These are phyloP conservation scores for Loriculus beryllinus DNA, from an alignment of 2,797 vertebrate genomes.

Conservation along the genomic window DNA sequence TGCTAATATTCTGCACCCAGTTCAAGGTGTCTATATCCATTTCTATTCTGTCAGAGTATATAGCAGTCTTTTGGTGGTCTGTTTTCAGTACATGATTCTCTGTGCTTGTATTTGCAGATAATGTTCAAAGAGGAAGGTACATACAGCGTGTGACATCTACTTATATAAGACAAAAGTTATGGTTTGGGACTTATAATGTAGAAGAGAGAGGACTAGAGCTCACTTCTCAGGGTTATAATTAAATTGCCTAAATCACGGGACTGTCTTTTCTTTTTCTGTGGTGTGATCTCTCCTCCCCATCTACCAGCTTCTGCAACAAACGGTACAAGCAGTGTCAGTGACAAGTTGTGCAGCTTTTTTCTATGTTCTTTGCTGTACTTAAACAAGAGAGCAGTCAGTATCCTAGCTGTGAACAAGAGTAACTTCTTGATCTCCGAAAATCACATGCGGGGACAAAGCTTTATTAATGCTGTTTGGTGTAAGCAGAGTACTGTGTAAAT, in stretches of 20 bases:
- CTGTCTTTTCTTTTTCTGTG: not conserved
- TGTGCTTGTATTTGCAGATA: not conserved
- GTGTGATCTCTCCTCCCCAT: conserved; percentile 15
- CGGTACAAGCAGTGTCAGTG: not conserved
- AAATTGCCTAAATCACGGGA: conserved; percentile 25
- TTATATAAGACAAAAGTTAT: not conserved
- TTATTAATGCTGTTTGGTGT: not conserved
- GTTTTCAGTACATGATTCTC: not conserved
- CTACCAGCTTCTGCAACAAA: conserved; percentile 41
- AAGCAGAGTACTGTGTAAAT: not conserved
- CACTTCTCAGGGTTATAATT: conserved; percentile 8
- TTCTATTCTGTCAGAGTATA: not conserved
- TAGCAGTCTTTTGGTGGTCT: not conserved
- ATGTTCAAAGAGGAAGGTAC: not conserved
- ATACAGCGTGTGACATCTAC: not conserved
- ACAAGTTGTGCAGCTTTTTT: conserved; percentile 7
- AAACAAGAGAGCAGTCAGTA: not conserved
- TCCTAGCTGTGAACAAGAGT: not conserved
- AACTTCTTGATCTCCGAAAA: not conserved
- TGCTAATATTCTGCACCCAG: not conserved
- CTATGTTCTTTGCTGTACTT: not conserved
- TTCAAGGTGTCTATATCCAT: not conserved
- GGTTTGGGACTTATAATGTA: not conserved
- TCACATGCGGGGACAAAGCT: not conserved
- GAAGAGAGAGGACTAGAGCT: not conserved